phyloP scores from a whole-genome alignment of 2,113 vertebrate species.

The Microcebus ravelobensis region DNA sequence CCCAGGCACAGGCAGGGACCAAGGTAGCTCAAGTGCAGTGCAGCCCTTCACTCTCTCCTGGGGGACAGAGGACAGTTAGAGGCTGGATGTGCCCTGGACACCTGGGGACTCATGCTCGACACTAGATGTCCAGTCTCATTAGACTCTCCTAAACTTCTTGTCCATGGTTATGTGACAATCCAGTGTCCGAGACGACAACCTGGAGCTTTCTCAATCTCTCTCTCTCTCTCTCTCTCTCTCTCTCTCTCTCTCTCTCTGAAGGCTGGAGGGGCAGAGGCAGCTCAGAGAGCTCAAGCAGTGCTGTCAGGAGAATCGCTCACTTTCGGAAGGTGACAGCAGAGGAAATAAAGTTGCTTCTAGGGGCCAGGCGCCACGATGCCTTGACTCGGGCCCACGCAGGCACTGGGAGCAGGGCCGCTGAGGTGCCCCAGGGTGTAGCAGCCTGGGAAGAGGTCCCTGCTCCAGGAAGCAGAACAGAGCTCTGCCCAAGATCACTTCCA shows the following conservation, averaged over 20 bases:
- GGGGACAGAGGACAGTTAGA: not conserved
- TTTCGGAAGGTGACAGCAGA: not conserved
- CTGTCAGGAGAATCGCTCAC: rapidly evolving
- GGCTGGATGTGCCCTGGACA: rapidly evolving
- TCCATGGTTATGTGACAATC: rapidly evolving
- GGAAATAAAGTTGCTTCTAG: not conserved
- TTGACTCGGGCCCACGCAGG: rapidly evolving
- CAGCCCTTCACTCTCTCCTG: not conserved
- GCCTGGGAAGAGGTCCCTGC: not conserved
- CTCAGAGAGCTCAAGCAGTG: rapidly evolving
- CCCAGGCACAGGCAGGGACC: not conserved
- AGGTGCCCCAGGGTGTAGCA: too few species aligned
- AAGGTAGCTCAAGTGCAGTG: not conserved
- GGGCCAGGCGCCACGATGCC: not conserved
- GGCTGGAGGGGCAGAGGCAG: rapidly evolving
- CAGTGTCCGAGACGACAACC: not conserved
- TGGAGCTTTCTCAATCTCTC: not conserved
- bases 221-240: not conserved
- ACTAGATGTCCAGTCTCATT: not conserved
- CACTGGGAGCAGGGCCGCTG: not conserved
- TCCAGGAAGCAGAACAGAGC: not conserved
- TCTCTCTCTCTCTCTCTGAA: not conserved
- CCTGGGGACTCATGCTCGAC: not conserved
- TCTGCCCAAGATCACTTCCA: not conserved
- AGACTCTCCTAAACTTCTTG: not conserved